Base-by-base conservation (phyloP, 2,797 vertebrate species). In the Gymnothorax javanicus region DNA sequence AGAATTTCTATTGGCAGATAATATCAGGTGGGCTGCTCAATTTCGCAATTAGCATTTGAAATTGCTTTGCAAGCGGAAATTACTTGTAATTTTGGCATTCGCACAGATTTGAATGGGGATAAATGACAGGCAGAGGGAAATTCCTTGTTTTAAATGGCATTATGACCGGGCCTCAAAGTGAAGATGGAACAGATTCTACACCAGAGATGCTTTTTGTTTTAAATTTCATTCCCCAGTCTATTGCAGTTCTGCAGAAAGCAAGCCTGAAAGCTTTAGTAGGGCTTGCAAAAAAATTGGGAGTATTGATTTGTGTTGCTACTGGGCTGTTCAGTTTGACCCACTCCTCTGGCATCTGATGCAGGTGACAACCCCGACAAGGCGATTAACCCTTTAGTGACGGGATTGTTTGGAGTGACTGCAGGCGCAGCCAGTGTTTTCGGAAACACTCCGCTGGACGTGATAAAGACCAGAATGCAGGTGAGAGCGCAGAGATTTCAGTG, bases 381-480 rank as follows among this genome's bases (percentile, higher is more conserved):
- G 84, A 97, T 99, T 58, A 99, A 99, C 92, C 98, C 98, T 0
- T 2, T 99, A 0, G 5, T 99, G 85, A 99, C 98, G 0, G 98
- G 98, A 0, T 0, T 93, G 64, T 99, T 99, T 50, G 98, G 98
- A 86, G 98, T 97, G 0, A 1, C 96, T 0, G 98, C 98, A 0
- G 98, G 98, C 4, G 98, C 98, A 1, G 97, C 96, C 0, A 99
- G 98, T 0, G 98, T 99, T 89, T 99, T 99, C 0, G 98, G 98
- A 87, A 99, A 99, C 93, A 99, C 98, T 0, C 98, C 98, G 0
- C 92, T 99, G 89, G 98, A 99, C 0, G 98, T 99, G 77, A 97
- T 99, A 85, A 99, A 99, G 94, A 99, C 98, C 86, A 96, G 98
- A 87, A 97, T 99, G 98, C 98, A 99, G 98, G 98, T 98, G 87